Conservation (phyloP, 2,797 vertebrate species). For the Fistularia tabacaria region DNA sequence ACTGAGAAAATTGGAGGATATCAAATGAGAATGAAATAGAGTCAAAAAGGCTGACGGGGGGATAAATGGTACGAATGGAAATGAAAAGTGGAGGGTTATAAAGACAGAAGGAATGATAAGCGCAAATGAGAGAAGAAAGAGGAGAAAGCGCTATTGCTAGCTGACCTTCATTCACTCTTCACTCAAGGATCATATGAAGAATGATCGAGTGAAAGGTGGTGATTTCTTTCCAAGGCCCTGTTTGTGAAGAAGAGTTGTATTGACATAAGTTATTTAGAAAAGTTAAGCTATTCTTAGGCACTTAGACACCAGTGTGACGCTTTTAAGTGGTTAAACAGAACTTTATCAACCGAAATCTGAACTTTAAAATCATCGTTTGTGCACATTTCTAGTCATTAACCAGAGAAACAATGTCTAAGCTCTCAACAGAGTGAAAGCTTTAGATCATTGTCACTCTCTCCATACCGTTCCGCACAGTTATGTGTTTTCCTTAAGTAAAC, state of each 20-base stretch:
- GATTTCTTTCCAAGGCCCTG: slow-evolving; percentile 62
- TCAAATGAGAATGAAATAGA: slow-evolving; percentile 10
- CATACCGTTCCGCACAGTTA: no score
- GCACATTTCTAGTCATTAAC: no score
- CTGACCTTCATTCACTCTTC: slow-evolving; percentile 55
- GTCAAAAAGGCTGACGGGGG: slow-evolving; percentile 36
- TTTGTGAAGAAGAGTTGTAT: slow-evolving; percentile 49
- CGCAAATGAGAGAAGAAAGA: slow-evolving; percentile 29
- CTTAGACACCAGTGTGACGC: slow-evolving; percentile 33
- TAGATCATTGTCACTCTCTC: no score
- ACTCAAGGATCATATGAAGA: slow-evolving; percentile 42
- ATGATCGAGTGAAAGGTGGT: slow-evolving; percentile 45
- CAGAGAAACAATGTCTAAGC: no score
- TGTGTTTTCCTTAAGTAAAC: no score
- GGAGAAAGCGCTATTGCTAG: slow-evolving; percentile 39
- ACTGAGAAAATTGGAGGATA: slow-evolving; percentile 16
- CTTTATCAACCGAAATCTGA: background rate
- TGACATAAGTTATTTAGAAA: slow-evolving; percentile 55
- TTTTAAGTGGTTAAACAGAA: slow-evolving; percentile 33
- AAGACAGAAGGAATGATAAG: slow-evolving; percentile 41
- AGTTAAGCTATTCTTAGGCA: slow-evolving; percentile 67
- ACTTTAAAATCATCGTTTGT: no score
- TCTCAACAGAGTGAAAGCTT: no score
- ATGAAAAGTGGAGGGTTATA: slow-evolving; percentile 46
- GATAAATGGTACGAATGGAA: slow-evolving; percentile 36